Evolutionary conservation across 30 jellyfish, hydroid and myxozoan species (phyloP).

Genomic region (Phacellophora camtschatica): DNA sequence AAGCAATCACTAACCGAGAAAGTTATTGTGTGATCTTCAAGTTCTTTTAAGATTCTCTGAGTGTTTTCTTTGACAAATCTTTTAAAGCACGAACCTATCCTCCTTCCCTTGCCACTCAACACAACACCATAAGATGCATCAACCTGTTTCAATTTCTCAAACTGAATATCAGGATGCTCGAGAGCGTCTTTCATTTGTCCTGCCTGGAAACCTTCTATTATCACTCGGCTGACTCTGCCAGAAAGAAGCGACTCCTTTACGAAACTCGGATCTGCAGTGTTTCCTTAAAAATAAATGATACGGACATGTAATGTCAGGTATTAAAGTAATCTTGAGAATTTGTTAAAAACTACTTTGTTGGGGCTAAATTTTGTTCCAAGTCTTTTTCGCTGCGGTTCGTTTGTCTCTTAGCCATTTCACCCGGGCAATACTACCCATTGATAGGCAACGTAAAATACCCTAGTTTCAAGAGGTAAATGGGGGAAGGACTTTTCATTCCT

Average conservation of each 20-base stretch:
- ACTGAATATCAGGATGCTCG: slow-evolving; percentile 44
- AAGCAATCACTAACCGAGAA: slow-evolving; percentile 16
- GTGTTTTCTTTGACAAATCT: slow-evolving; percentile 49
- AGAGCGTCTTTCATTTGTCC: slow-evolving; percentile 7
- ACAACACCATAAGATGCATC: slow-evolving; percentile 61
- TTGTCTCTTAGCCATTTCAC: too few species aligned
- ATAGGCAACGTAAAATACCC: too few species aligned
- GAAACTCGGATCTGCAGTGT: slow-evolving; percentile 11
- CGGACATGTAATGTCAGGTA: too few species aligned
- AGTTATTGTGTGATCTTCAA: not conserved
- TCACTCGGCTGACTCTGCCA: not conserved
- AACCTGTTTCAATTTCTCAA: not conserved
- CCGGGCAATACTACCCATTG: too few species aligned
- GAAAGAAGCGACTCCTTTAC: slow-evolving; percentile 3
- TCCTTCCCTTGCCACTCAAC: slow-evolving; percentile 17
- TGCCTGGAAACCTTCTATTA: slow-evolving; percentile 40
- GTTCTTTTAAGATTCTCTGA: slow-evolving; percentile 6
- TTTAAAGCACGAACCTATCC: slow-evolving; percentile 8
- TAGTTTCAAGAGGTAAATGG: too few species aligned
- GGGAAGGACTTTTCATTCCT: too few species aligned
- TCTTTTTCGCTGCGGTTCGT: too few species aligned
- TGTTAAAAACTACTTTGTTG: too few species aligned
- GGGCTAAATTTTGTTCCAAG: too few species aligned
- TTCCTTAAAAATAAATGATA: slow-evolving; percentile 21
- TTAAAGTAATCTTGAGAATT: too few species aligned